Percentiles rank a stretch among this genome's conserved stretches.
These are phyloP conservation scores for Crotalus adamanteus DNA, from an alignment of 2,797 vertebrate species.

Conservation along the genomic window DNA sequence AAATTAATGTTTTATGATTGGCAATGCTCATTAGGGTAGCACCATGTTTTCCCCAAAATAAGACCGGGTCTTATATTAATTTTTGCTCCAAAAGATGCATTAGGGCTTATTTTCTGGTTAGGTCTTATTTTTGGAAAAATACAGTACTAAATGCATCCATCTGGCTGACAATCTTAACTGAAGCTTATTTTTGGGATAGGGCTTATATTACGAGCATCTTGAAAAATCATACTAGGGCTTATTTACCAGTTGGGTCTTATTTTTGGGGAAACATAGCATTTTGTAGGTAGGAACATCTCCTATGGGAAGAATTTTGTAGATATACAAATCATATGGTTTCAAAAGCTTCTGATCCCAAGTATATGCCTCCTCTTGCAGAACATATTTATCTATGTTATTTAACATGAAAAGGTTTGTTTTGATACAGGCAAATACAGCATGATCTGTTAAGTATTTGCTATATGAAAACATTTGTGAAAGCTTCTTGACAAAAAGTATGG, in stretches of 20 bases:
- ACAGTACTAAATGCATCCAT: too few species aligned
- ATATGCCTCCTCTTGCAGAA: not conserved
- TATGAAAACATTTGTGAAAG: not conserved
- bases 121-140: too few species aligned
- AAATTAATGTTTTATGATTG: not conserved
- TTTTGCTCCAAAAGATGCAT: too few species aligned
- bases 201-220: too few species aligned
- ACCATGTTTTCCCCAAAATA: too few species aligned
- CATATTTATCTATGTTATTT: not conserved
- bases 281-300: not conserved
- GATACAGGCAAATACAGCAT: not conserved
- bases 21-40: not conserved
- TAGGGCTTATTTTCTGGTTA: too few species aligned
- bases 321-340: not conserved
- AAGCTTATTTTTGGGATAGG: too few species aligned
- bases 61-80: too few species aligned
- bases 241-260: too few species aligned
- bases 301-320: not conserved
- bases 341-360: not conserved
- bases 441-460: not conserved
- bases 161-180: too few species aligned
- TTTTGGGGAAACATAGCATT: not conserved
- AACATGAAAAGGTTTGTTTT: conserved; percentile 19
- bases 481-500: conserved; percentile 15
- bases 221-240: too few species aligned